Base-by-base conservation (phyloP, 2,888 invertebrate species). In the Hydrotaea cyrtoneurina region DNA sequence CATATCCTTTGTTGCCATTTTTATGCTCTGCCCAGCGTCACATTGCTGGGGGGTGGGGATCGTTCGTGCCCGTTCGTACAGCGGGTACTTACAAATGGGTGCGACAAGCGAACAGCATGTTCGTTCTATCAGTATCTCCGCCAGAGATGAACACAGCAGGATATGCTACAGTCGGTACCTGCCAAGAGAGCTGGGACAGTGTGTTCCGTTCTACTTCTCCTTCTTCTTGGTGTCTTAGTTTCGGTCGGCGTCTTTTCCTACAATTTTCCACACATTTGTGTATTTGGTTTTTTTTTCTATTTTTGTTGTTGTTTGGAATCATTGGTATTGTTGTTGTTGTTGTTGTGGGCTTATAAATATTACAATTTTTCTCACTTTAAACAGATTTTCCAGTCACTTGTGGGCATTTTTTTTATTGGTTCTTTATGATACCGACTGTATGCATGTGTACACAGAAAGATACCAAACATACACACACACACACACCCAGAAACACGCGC, bases 281-380 rank as follows among this genome's bases (percentile, higher is more conserved):
- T 31, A 11, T 43, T 43, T 15, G 7, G 5, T 43, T 43, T 43
- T 43, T 43, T 43, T 43, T 15, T 3, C 5, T n/a, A n/a, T 50
- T 50, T 15, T 50, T 50, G n/a, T 15, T n/a, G n/a, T 50, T 50
- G 50, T 50, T 43, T 43, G 13, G 10, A 43, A 11, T 13, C 43
- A 13, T 43, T 15, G 43, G 43, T n/a, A n/a, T 50, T 50, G 50
- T 50, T 50, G n/a, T 15, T n/a, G n/a, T 50, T 50, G 50, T 50
- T 50, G 36, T 62, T 73, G 39, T 59, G 39, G 43, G 43, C 39
- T 79, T 82, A 62, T 26, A 78, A 62, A 72, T 62, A 53, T 72
- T 55, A 50, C 73, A 53, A 78, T 82, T 83, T 76, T 69, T 83
- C 46, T 76, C 81, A 81, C 76, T 83, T 81, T 74, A 83, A 83